These are phyloP conservation scores for Anguilla marmorata DNA, from an alignment of 2,797 vertebrate genomes.

Conservation along the genomic window DNA sequence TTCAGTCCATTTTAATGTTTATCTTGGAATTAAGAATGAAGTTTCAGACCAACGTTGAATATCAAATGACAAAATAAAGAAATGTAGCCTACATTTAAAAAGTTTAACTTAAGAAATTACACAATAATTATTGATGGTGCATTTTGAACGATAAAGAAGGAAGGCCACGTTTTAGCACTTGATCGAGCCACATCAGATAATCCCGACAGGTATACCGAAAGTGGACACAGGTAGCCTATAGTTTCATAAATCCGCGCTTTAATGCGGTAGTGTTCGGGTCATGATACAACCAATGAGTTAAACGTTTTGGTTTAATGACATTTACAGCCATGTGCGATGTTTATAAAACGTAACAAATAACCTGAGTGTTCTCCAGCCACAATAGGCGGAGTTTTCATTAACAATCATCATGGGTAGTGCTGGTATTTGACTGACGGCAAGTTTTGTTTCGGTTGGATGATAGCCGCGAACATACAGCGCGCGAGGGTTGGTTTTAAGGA, in stretches of 20 bases:
- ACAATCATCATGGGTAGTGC: neutral
- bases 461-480: neutral
- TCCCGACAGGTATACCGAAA: neutral
- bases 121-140: neutral
- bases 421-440: constrained; percentile 31
- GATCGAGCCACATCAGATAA: neutral
- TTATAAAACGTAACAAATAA: neutral
- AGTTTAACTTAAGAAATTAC: neutral
- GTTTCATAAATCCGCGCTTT: neutral
- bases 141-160: neutral
- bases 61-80: neutral
- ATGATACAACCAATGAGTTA: neutral
- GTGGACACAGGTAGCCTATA: neutral
- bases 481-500: constrained; percentile 20
- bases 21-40: neutral
- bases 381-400: constrained; percentile 20
- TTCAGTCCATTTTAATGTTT: neutral
- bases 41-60: neutral
- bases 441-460: constrained; percentile 18
- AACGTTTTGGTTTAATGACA: constrained; percentile 9
- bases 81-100: neutral
- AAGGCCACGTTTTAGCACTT: neutral
- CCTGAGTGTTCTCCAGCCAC: neutral
- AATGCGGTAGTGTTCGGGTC: neutral
- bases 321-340: constrained; percentile 2